phyloP scores from a whole-genome alignment of 2,113 vertebrate species.

The Mastomys coucha region DNA sequence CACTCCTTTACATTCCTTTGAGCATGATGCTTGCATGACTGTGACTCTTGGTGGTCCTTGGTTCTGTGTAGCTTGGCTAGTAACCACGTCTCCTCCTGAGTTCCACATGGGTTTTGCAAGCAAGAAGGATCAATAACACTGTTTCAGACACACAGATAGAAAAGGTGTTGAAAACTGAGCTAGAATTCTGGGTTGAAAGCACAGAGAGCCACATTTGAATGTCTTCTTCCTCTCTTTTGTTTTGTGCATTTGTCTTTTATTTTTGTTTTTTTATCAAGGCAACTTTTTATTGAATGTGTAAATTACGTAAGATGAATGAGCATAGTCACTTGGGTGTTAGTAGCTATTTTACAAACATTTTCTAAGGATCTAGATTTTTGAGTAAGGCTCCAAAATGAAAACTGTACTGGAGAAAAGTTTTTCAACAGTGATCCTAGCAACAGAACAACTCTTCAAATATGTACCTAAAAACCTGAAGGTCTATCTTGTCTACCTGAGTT shows the following conservation, averaged over 20 bases:
- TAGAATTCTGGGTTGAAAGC: conserved; percentile 25
- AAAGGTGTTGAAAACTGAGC: conserved; percentile 64
- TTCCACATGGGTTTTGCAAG: conserved; percentile 59
- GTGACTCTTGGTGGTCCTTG: conserved; percentile 59
- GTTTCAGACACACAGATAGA: conserved; percentile 16
- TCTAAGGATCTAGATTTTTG: not conserved
- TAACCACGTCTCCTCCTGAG: conserved; percentile 61
- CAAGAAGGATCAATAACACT: conserved; percentile 62
- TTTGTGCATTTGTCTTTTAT: not conserved
- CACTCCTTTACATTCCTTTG: conserved; percentile 61
- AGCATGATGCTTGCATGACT: conserved; percentile 52
- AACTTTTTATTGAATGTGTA: conserved; percentile 30
- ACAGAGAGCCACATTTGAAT: conserved; percentile 26
- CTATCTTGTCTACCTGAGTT: not conserved
- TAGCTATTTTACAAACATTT: not conserved
- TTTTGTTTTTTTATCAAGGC: not conserved
- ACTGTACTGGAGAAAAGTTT: not conserved
- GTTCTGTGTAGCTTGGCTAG: conserved; percentile 53
- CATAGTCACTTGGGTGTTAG: not conserved
- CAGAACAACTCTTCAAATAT: not conserved
- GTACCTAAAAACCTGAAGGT: not conserved
- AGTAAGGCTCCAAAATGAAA: conserved; percentile 43
- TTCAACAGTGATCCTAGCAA: not conserved
- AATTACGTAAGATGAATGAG: not conserved
- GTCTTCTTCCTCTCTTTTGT: not conserved